These are phyloP conservation scores for Zingel zingel DNA, from an alignment of 2,113 vertebrate species.

Conservation along the genomic window DNA sequence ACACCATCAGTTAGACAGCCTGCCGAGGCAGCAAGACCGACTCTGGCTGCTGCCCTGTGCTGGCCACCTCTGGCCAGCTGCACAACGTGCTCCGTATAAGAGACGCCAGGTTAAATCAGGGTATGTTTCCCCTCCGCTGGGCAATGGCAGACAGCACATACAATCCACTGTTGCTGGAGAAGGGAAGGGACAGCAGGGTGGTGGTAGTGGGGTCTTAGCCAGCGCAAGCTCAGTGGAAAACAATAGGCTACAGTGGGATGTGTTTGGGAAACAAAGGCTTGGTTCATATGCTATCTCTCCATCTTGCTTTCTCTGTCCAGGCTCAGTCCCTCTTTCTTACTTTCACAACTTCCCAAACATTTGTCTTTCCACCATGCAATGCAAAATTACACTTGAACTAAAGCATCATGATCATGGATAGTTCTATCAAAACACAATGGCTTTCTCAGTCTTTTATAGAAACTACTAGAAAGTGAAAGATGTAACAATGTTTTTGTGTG, in stretches of 20 bases:
- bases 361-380: conserved; percentile 9
- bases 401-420: neutral
- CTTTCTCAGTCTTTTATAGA: neutral
- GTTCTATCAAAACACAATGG: conserved; percentile 13
- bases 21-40: conserved; percentile 60
- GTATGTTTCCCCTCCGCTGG: conserved; percentile 48
- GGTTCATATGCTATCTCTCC: conserved; percentile 61
- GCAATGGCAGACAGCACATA: conserved; percentile 45
- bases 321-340: neutral
- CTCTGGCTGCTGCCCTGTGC: conserved; percentile 63
- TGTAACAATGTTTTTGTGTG: conserved; percentile 15
- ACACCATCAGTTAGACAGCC: conserved; percentile 69
- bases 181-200: conserved; percentile 46
- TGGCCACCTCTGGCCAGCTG: conserved; percentile 75
- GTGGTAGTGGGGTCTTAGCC: conserved; percentile 53
- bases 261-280: conserved; percentile 79
- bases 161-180: conserved; percentile 60
- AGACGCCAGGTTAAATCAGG: conserved; percentile 74
- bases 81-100: conserved; percentile 45
- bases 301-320: conserved; percentile 50
- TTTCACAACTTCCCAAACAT: conserved; percentile 34
- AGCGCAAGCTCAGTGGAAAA: conserved; percentile 68
- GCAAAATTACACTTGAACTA: conserved; percentile 29
- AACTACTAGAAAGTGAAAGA: conserved; percentile 19
- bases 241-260: conserved; percentile 79